phyloP scores from a whole-genome alignment of 2,113 vertebrate species.

The Glaucomys volans region DNA sequence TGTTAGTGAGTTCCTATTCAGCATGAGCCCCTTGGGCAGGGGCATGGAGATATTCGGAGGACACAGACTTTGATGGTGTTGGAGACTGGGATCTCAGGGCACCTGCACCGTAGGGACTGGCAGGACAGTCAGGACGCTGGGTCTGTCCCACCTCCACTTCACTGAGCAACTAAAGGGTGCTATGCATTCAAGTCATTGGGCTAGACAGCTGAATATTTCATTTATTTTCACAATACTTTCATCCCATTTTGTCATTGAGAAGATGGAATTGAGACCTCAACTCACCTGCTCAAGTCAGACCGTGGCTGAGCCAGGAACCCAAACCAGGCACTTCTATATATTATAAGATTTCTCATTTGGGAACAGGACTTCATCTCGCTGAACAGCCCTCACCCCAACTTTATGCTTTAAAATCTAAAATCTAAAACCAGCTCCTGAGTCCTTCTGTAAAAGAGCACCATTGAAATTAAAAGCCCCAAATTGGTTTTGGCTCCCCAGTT shows the following conservation, averaged over 20 bases:
- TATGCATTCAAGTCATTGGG: not conserved
- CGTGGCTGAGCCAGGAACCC: not conserved
- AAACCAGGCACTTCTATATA: too few species aligned
- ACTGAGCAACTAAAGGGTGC: not conserved
- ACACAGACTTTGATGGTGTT: fast-evolving
- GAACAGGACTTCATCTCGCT: not conserved
- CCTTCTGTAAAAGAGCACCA: not conserved
- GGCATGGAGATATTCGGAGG: not conserved
- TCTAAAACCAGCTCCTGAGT: not conserved
- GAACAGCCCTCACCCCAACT: not conserved
- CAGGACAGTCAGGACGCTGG: not conserved
- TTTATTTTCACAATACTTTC: not conserved
- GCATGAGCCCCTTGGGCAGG: fast-evolving
- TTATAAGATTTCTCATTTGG: not conserved
- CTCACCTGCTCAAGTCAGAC: not conserved
- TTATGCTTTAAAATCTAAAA: not conserved
- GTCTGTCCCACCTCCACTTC: not conserved
- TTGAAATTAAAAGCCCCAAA: not conserved
- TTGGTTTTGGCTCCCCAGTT: not conserved
- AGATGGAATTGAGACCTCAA: not conserved
- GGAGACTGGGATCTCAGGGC: not conserved
- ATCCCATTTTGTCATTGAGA: not conserved
- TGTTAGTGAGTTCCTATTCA: not conserved
- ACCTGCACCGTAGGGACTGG: not conserved
- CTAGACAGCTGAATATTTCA: not conserved